A percentile compares a stretch with the other conserved stretches of the same genome.
phyloP scores from a whole-genome alignment of 2,797 vertebrate species.

The Smutsia temminckii region DNA sequence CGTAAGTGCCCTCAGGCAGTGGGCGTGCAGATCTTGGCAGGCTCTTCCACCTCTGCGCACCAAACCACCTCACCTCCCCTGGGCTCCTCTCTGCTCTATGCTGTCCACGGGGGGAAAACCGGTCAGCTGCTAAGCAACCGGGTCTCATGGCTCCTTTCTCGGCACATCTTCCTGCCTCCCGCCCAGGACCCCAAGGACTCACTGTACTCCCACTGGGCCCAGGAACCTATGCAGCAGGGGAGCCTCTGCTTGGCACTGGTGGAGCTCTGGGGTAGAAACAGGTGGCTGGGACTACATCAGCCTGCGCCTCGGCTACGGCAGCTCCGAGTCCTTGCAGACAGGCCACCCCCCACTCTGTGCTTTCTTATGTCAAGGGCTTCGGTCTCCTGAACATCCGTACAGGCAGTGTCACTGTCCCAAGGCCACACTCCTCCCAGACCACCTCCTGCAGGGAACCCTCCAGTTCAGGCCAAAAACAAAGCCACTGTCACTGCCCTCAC shows the following conservation, averaged over 20 bases:
- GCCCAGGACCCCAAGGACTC: not conserved
- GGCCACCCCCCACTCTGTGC: not conserved
- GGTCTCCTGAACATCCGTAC: not conserved
- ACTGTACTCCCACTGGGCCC: not conserved
- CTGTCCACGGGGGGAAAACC: constrained; percentile 20
- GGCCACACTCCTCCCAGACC: not conserved
- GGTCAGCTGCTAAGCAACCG: constrained; percentile 64
- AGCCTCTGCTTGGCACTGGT: not conserved
- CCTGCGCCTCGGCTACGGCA: not conserved
- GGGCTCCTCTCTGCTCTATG: not conserved
- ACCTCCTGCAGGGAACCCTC: constrained; percentile 32
- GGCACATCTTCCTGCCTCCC: not conserved
- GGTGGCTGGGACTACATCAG: not conserved
- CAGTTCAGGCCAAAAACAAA: not conserved
- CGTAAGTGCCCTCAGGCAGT: not conserved
- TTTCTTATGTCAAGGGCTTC: not conserved
- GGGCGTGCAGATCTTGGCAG: not conserved
- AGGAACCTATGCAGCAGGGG: not conserved
- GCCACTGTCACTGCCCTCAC: not conserved
- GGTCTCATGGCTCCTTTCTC: constrained; percentile 17
- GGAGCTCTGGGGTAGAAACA: constrained; percentile 13
- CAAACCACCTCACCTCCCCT: not conserved
- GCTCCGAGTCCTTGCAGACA: not conserved
- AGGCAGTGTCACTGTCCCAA: not conserved
- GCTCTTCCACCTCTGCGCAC: not conserved